Base-by-base conservation (phyloP, 2,888 invertebrate genomes). In the Polydesmus complanatus region DNA sequence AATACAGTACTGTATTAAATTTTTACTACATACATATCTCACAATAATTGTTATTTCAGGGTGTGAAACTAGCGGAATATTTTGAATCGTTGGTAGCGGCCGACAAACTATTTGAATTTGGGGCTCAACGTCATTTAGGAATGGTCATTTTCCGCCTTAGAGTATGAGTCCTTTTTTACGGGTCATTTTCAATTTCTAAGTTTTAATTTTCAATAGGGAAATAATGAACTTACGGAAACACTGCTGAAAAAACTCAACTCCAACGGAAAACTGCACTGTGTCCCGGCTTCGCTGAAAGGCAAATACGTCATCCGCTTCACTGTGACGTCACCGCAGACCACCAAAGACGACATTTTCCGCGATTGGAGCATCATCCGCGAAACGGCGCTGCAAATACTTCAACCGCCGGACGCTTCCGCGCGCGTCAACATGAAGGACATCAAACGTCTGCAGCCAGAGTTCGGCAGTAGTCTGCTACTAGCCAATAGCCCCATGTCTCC, bases 401-500 rank as follows among this genome's bases (percentile, higher is more conserved):
- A 89, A 0, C 54, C n/a, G 19, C 55, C 88, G 37, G 75, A 77
- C 50, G 59, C 59, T n/a, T 5, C 37, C 37, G 5, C 37, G 8
- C 62, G 63, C 59, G 58, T 61, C 23, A 51, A 65, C 48, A 52
- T 66, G 56, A 56, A 60, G 58, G 60, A 66, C 21, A 66, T 66
- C 56, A 67, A 64, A 51, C 85, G 86, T 70, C 80, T 83, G 67
- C 90, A 87, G 70, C 86, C 88, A 58, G 85, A 88, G 48, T 96
- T 94, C 69, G 95, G 95, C 48, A 90, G 95, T 54, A 94, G 94
- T 70, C 80, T 96, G 1, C 80, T 96, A 25, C 78, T 96, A 56
- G 89, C 94, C 56, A 96, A 96, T 74, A 90, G 91, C 1, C 95
- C 95, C 1, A 89, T 91, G 86, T 93, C 93, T 3, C 96, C 96